Conservation (phyloP, 35 echinoderm and acorn worm species). For the Apostichopus japonicus region DNA sequence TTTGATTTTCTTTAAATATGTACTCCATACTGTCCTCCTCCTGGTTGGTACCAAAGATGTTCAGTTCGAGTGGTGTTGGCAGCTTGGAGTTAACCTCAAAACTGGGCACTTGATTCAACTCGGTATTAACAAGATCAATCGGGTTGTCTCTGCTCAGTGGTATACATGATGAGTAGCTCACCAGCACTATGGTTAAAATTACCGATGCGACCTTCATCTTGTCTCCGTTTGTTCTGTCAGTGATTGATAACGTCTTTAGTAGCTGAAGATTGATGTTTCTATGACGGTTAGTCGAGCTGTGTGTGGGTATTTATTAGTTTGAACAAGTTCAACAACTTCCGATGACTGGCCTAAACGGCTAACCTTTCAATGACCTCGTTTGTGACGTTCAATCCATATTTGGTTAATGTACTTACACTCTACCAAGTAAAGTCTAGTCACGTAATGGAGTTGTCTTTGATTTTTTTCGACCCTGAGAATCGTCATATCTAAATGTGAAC, state of each 20-base stretch:
- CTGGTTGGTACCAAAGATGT: slow-evolving; percentile 19
- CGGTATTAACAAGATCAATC: background rate
- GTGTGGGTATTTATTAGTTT: background rate
- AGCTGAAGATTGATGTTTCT: background rate
- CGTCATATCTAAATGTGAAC: too few relatives aligned
- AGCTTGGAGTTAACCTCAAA: slow-evolving; percentile 2
- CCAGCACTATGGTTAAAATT: background rate
- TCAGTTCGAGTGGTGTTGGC: slow-evolving; percentile 4
- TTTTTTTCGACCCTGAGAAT: background rate
- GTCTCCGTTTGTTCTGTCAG: background rate
- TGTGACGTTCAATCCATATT: background rate
- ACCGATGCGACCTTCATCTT: background rate
- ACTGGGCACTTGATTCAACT: background rate
- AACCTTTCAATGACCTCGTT: background rate
- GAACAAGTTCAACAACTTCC: background rate
- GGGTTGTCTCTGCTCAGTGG: background rate
- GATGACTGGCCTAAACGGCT: background rate
- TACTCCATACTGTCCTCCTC: slow-evolving; percentile 68
- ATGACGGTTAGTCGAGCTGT: background rate
- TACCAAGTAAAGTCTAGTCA: too few relatives aligned
- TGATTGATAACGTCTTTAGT: background rate
- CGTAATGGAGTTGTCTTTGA: background rate
- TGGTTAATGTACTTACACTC: too few relatives aligned
- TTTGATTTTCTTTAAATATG: too few relatives aligned
- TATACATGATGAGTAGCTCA: background rate